phyloP scores from a whole-genome alignment of 2,797 vertebrate species.

The Alca torda region DNA sequence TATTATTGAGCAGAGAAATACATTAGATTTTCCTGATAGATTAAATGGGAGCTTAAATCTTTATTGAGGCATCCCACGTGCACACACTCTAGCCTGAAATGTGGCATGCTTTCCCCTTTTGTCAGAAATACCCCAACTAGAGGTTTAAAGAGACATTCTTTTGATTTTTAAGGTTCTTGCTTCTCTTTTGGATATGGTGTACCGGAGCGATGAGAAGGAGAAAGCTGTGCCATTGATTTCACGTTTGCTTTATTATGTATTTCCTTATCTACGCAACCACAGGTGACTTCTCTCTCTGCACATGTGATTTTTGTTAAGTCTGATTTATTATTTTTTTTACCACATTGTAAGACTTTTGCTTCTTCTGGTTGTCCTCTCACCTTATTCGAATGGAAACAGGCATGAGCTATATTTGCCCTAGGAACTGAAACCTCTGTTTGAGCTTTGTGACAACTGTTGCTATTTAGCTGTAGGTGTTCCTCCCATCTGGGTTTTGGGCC shows the following conservation, averaged over 20 bases:
- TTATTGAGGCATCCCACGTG: background rate
- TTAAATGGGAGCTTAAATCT: background rate
- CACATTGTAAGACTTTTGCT: background rate
- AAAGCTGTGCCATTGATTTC: conserved; percentile 94
- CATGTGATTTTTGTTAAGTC: background rate
- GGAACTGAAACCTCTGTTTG: background rate
- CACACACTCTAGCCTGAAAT: background rate
- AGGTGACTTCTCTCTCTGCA: conserved; percentile 75
- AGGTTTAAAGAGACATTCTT: background rate
- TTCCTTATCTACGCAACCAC: conserved; percentile 96
- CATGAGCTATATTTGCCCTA: background rate
- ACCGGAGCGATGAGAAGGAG: conserved; percentile 97
- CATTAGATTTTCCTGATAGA: background rate
- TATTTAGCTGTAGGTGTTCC: background rate
- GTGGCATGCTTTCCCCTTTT: background rate
- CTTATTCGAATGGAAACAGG: background rate
- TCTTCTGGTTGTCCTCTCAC: background rate
- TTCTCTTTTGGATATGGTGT: conserved; percentile 95
- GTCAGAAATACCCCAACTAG: background rate
- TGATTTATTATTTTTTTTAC: background rate
- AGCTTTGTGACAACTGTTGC: background rate
- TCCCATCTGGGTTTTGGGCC: background rate
- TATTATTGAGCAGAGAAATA: background rate
- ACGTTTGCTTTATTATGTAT: conserved; percentile 92
- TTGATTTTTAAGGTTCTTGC: conserved; percentile 77